These are phyloP conservation scores for Sarcophaga bullata DNA, from an alignment of 1,140 invertebrate species.

Conservation along the genomic window DNA sequence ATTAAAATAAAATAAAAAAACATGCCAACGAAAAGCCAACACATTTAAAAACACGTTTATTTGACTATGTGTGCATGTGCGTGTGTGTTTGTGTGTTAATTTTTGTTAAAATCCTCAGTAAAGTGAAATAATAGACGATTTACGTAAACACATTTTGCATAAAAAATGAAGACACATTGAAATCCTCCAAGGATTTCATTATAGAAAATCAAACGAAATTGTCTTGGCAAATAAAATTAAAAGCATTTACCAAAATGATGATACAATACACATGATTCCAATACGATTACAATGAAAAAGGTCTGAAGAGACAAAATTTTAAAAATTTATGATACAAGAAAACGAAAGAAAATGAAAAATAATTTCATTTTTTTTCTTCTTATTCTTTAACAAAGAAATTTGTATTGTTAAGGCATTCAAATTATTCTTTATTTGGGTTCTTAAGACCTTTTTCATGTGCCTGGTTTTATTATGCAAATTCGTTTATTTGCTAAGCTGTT, in stretches of 20 bases:
- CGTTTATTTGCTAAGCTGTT: conserved; percentile 1
- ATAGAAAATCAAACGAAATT: neutral
- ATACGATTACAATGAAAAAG: neutral
- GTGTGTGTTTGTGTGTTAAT: too few relatives aligned
- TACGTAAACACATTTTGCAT: neutral
- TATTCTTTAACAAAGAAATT: too few relatives aligned
- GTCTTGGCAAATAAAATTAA: conserved; percentile 8
- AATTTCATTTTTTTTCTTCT: too few relatives aligned
- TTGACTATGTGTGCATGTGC: too few relatives aligned
- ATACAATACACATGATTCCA: neutral
- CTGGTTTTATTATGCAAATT: conserved; percentile 11
- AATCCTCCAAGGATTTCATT: neutral
- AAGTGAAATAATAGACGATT: neutral
- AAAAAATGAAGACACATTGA: neutral
- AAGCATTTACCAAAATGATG: neutral
- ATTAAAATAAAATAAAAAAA: too few relatives aligned
- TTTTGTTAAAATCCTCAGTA: neutral
- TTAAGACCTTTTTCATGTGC: neutral
- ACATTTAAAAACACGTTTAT: too few relatives aligned
- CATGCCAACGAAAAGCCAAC: too few relatives aligned
- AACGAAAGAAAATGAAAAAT: neutral
- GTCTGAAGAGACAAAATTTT: neutral
- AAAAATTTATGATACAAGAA: neutral
- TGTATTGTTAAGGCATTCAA: too few relatives aligned
- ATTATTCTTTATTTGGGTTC: neutral